Percentiles rank a stretch among this genome's conserved stretches.
These are phyloP conservation scores for Zaprionus kolodkinae DNA, from an alignment of 1,140 invertebrate species.

Conservation along the genomic window DNA sequence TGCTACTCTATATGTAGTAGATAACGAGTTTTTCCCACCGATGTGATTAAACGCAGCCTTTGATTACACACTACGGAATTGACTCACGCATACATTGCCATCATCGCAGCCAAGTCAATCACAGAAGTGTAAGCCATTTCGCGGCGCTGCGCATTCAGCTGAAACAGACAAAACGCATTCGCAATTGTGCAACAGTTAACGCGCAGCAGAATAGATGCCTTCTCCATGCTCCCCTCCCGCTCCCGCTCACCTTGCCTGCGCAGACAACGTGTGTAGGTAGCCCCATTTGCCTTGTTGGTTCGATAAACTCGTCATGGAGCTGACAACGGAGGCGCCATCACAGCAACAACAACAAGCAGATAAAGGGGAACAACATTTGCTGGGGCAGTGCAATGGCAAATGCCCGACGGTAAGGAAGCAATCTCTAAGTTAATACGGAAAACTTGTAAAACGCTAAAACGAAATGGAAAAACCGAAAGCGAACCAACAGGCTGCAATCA, in stretches of 20 bases:
- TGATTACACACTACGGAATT: not conserved
- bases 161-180: conserved; percentile 48
- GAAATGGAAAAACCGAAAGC: conserved; percentile 67
- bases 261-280: conserved; percentile 13
- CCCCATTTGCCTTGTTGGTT: conserved; percentile 69
- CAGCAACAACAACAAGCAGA: conserved; percentile 30
- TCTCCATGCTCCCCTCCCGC: not conserved
- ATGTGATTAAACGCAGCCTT: not conserved
- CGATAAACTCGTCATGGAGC: conserved; percentile 63
- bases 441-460: conserved; percentile 61
- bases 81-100: not conserved
- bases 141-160: conserved; percentile 28
- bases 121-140: conserved; percentile 21
- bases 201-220: conserved; percentile 12
- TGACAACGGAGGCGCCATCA: conserved; percentile 26
- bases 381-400: conserved; percentile 57
- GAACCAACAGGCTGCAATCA: conserved; percentile 24
- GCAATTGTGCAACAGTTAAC: conserved; percentile 41
- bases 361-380: conserved; percentile 41
- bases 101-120: conserved; percentile 15
- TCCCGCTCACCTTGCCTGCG: not conserved
- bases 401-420: conserved; percentile 65
- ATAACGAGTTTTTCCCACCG: not conserved
- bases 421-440: conserved; percentile 70
- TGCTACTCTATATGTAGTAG: too few relatives aligned